Percentiles rank a stretch among this genome's conserved stretches.
Conservation (phyloP, 35 echinoderm and acorn worm genomes). For the Patiria miniata region DNA sequence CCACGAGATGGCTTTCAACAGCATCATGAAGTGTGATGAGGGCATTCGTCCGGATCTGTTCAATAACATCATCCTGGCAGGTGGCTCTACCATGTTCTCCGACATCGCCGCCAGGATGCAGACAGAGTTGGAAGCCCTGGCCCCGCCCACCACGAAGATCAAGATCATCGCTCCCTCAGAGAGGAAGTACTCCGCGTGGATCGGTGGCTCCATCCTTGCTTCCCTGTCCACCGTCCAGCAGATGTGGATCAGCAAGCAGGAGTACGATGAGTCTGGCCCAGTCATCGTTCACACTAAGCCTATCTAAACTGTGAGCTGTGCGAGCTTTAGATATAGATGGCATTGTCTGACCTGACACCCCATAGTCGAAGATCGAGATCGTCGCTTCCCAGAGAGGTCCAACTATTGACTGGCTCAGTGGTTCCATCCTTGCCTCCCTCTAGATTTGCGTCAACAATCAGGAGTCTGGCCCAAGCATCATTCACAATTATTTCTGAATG, state of each 20-base stretch:
- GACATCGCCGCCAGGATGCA: slow-evolving; percentile 75
- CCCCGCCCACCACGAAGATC: slow-evolving; percentile 90
- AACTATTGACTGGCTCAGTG: no score
- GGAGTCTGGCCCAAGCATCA: no score
- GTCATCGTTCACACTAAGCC: slow-evolving; percentile 91
- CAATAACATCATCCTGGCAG: slow-evolving; percentile 23
- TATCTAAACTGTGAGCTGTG: no score
- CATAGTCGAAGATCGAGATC: no score
- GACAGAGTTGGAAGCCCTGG: slow-evolving; percentile 70
- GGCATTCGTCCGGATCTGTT: slow-evolving; percentile 31
- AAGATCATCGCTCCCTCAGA: slow-evolving; percentile 94
- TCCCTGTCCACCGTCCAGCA: slow-evolving; percentile 94
- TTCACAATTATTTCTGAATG: no score
- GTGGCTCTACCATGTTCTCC: slow-evolving; percentile 49
- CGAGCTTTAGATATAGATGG: no score
- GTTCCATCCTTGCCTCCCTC: no score
- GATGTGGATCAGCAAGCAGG: slow-evolving; percentile 94
- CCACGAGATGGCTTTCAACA: slow-evolving; percentile 23
- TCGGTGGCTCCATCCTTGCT: slow-evolving; percentile 88
- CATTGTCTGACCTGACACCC: no score
- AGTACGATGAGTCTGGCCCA: slow-evolving; percentile 92
- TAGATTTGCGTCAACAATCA: no score
- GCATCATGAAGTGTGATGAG: slow-evolving; percentile 50
- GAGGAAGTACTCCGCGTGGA: no score
- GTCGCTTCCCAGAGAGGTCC: no score